Percentiles rank a stretch among this genome's conserved stretches.
phyloP scores from a whole-genome alignment of 2,113 vertebrate species.

The Dolichotis patagonum region DNA sequence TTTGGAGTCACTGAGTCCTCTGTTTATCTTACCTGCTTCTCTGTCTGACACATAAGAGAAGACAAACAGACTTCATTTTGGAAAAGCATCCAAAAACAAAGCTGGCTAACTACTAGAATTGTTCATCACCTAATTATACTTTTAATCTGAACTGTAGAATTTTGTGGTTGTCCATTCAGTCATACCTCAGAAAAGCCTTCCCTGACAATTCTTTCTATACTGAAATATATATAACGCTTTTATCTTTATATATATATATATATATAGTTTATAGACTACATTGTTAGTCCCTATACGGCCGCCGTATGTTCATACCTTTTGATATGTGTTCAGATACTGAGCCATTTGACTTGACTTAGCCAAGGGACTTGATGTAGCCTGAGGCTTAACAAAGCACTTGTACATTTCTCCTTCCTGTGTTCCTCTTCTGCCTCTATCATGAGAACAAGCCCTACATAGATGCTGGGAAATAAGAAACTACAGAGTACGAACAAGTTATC shows the following conservation, averaged over 20 bases:
- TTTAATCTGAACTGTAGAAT: neutral
- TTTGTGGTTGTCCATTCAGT: neutral
- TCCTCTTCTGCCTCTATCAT: neutral
- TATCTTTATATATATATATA: conserved; percentile 1
- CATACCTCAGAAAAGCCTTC: conserved; percentile 38
- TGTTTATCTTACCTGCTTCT: neutral
- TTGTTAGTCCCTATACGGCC: neutral
- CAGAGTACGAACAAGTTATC: neutral
- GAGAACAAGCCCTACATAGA: neutral
- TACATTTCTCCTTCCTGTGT: neutral
- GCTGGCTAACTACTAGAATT: conserved; percentile 34
- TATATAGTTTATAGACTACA: neutral
- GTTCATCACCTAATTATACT: neutral
- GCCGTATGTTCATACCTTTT: neutral
- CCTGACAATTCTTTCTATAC: neutral
- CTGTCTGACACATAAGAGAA: neutral
- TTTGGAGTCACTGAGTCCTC: neutral
- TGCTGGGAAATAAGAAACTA: neutral
- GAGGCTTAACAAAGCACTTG: neutral
- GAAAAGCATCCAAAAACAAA: neutral
- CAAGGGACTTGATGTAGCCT: neutral
- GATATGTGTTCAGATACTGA: neutral
- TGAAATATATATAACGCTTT: neutral
- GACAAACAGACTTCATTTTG: conserved; percentile 22
- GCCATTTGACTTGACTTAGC: neutral